A percentile compares a stretch with the other conserved stretches of the same genome.
Evolutionary conservation across 2,797 vertebrate genomes (phyloP).

Genomic region (Ispidina picta): DNA sequence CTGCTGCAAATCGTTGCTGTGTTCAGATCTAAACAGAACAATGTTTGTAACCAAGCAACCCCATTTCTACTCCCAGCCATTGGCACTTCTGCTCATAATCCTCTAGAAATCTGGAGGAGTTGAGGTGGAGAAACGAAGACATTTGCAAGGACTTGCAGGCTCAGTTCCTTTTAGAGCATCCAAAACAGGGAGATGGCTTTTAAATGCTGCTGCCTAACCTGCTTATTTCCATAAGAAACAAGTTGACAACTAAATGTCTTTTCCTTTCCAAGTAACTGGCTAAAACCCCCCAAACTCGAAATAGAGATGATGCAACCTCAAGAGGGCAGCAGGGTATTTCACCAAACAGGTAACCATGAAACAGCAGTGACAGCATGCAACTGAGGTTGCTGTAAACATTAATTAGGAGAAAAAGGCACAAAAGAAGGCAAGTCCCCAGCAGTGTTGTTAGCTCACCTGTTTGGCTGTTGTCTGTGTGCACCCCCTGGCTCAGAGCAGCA

Average conservation of each 20-base stretch:
- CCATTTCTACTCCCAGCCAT: neutral
- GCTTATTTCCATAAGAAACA: neutral
- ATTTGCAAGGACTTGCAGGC: neutral
- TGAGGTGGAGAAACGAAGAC: neutral
- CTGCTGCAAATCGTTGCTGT: neutral
- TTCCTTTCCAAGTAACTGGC: neutral
- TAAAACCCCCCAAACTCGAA: neutral
- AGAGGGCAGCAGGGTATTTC: slow-evolving; percentile 68
- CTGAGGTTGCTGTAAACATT: neutral
- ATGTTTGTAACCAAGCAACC: neutral
- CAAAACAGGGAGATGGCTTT: neutral
- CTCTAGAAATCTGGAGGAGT: neutral
- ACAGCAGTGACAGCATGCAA: neutral
- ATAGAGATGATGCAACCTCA: neutral
- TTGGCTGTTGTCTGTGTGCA: neutral
- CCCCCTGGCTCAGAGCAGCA: neutral
- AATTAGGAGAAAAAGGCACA: neutral
- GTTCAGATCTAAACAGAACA: neutral
- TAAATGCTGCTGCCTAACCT: neutral
- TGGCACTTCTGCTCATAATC: neutral
- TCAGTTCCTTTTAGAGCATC: neutral
- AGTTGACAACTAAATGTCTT: neutral
- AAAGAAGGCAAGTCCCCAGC: neutral
- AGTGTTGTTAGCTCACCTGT: neutral
- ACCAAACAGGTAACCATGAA: neutral